Percentiles rank a stretch among this genome's conserved stretches.
phyloP scores from a whole-genome alignment of 2,113 vertebrate genomes.

The Nyctereutes procyonoides region DNA sequence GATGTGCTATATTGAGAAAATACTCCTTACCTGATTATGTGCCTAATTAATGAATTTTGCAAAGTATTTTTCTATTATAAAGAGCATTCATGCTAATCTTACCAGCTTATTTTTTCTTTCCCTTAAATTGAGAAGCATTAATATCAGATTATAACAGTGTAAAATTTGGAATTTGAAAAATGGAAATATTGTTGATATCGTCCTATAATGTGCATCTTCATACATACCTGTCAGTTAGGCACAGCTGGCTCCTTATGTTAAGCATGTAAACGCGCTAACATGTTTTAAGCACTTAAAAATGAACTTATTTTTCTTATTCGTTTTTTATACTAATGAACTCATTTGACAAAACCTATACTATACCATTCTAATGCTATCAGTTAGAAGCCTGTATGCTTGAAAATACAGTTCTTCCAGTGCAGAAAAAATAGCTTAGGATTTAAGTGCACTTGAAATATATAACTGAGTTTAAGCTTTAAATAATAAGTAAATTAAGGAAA shows the following conservation, averaged over 20 bases:
- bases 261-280: background rate
- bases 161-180: constrained; percentile 25
- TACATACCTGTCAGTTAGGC: background rate
- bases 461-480: background rate
- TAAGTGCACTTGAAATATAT: background rate
- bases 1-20: background rate
- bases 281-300: background rate
- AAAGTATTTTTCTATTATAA: background rate
- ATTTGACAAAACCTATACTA: background rate
- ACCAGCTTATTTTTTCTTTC: background rate
- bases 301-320: background rate
- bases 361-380: background rate
- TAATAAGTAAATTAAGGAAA: background rate
- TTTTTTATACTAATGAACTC: background rate
- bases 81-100: background rate
- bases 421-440: background rate
- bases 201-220: background rate
- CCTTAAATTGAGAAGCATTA: background rate
- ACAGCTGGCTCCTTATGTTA: background rate
- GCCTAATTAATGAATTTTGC: background rate
- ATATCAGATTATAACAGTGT: background rate
- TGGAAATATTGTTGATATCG: background rate
- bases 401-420: background rate
- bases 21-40: background rate
- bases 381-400: background rate